phyloP scores from a whole-genome alignment of 1,140 invertebrate species.

The Theocolax elegans region DNA sequence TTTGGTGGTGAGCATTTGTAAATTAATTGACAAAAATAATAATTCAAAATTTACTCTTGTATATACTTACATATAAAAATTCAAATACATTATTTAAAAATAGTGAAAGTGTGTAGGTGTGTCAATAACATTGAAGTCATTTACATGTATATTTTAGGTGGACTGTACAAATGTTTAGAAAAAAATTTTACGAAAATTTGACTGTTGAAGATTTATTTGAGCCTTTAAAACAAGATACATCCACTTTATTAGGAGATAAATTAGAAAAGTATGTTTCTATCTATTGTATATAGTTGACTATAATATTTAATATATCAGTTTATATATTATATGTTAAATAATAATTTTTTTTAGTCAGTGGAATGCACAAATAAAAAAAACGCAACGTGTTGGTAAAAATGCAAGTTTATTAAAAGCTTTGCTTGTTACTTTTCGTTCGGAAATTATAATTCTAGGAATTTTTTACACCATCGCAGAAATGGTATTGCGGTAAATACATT shows the following conservation, averaged over 20 bases:
- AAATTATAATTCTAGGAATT: constrained; percentile 68
- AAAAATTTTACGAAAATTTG: constrained; percentile 68
- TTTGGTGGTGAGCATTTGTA: constrained; percentile 44
- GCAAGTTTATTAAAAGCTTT: constrained; percentile 70
- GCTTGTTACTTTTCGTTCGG: constrained; percentile 69
- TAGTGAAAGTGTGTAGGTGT: too few species aligned
- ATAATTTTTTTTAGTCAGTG: constrained; percentile 56
- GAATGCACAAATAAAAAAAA: constrained; percentile 60
- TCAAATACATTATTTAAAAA: too few species aligned
- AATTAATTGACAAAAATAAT: too few species aligned
- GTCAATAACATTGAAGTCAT: too few species aligned
- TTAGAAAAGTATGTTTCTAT: constrained; percentile 68
- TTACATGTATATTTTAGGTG: too few species aligned
- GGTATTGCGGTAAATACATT: constrained; percentile 51
- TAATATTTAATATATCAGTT: too few species aligned
- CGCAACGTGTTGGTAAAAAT: constrained; percentile 48
- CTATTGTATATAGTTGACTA: neutral
- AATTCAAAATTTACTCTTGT: too few species aligned
- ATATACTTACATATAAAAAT: neutral
- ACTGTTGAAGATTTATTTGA: constrained; percentile 70
- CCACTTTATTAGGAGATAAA: constrained; percentile 65
- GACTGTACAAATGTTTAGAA: constrained; percentile 68
- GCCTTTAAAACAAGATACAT: constrained; percentile 66
- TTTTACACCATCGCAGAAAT: constrained; percentile 59
- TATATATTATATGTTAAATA: too few species aligned